Conservation (phyloP, 2,797 vertebrate species). For the Danio kyathit region DNA sequence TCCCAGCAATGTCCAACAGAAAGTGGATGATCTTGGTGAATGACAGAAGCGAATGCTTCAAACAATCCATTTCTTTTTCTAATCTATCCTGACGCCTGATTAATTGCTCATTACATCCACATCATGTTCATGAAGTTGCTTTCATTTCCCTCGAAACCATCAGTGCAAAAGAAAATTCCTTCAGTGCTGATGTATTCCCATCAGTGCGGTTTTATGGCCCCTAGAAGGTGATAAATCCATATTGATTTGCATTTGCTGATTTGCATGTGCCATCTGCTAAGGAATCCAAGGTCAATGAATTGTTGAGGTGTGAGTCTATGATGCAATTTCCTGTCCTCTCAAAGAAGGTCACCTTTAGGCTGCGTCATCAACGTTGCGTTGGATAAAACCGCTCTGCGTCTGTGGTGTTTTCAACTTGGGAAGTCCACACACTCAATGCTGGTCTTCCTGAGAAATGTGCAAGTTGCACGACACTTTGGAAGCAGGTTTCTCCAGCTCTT, state of each 20-base stretch:
- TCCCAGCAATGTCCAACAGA: conserved; percentile 29
- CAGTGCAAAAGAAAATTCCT: conserved; percentile 32
- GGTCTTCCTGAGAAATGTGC: background rate
- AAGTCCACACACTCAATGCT: background rate
- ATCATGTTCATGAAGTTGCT: conserved; percentile 28
- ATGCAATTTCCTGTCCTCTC: conserved; percentile 46
- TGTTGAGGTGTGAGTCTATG: conserved; percentile 12
- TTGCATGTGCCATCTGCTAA: conserved; percentile 56
- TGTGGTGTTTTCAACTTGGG: background rate
- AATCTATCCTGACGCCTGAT: background rate
- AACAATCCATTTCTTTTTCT: background rate
- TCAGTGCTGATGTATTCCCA: conserved; percentile 40
- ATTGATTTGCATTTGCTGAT: conserved; percentile 59
- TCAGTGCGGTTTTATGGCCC: conserved; percentile 56
- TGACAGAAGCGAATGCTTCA: background rate
- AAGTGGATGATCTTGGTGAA: conserved; percentile 11
- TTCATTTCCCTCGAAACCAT: conserved; percentile 36
- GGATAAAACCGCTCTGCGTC: conserved; percentile 22
- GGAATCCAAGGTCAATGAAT: conserved; percentile 51
- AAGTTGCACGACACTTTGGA: conserved; percentile 20
- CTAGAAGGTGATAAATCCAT: conserved; percentile 50
- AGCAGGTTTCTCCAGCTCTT: conserved; percentile 42
- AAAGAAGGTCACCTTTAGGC: conserved; percentile 50
- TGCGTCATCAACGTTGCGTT: conserved; percentile 17
- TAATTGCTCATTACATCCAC: conserved; percentile 49